Evolutionary conservation across 2,797 vertebrate genomes (phyloP), one percentile per base, ranked within the genome.

Genomic region (Takifugu rubripes): DNA sequence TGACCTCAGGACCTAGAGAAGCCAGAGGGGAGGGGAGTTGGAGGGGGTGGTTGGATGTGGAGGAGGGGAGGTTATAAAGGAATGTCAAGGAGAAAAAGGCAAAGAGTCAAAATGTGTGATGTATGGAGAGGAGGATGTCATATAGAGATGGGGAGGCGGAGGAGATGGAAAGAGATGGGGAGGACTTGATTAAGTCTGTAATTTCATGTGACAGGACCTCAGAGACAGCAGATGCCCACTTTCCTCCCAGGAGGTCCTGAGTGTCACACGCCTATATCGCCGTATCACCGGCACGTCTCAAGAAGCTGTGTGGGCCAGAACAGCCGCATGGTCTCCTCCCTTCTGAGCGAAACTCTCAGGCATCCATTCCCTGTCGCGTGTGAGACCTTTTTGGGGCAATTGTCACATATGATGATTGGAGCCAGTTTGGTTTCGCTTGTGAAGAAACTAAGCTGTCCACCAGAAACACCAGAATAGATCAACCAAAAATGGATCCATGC

Each of bases 131-230:
- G 21, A 59, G 21, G 17, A n/a, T n/a, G 56, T 54, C 26, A 52
- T 33, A 55, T 21, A 25, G 44, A 64, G 57, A 59, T 27, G 43
- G 40, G 51, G 51, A 60, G 54, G 54, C 70, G 44, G 63, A 66
- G 48, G 27, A 62, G 64, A 60, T 49, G 51, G 14, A 62, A 59
- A 25, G 57, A 68, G 68, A 77, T 51, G 56, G 66, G 72, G 65
- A 64, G 54, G 76, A 74, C 68, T 75, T 82, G 72, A 84, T 84
- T 70, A 74, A 71, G 68, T 79, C 78, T 68, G 52, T 83, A 74
- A 81, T 84, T 79, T 68, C 58, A 75, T 84, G 74, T 82, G 74
- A 83, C 78, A 75, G 68, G 61, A 67, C 59, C 76, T 80, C 58
- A 59, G 74, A 80, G 59, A 68, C 70, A 70, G 72, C 79, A 83